Base-by-base conservation (phyloP, 2,113 vertebrate species). In the Phalacrocorax pelagicus region DNA sequence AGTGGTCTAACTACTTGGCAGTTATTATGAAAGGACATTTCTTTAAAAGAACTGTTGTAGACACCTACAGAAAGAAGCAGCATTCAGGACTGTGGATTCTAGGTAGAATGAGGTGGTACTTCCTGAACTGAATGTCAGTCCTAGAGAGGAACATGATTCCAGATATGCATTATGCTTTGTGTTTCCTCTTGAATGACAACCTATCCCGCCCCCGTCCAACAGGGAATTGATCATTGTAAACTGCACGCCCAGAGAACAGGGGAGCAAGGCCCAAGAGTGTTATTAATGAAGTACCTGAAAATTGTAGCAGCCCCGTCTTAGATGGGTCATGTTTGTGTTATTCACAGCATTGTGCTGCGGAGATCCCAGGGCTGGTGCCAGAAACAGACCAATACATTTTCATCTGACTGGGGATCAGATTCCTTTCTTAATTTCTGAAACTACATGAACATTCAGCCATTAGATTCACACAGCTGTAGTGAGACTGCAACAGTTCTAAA, bases 171-270 rank as follows among this genome's bases (percentile, higher is more conserved):
- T 32, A 58, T 24, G 19, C n/a, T 80, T 54, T 0, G 1, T 70
- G 17, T 74, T 90, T 69, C 29, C 24, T 86, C 32, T 83, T 91
- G n/a, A 89, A 69, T 13, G 11, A 61, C 36, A 47, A 9, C 4
- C 11, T 63, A 27, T 59, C 9, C 49, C 12, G 0, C 9, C 2
- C 21, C 9, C 15, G 1, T 86, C 42, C 27, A 75, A n/a, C 5
- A 57, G n/a, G 16, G 27, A 67, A 32, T 0, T 58, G 24, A 63
- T 80, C 4, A 0, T 49, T 5, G 6, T 63, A 66, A 89, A 88
- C 32, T 69, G 8, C 10, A 44, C 46, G 24, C 8, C 11, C 32
- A 36, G n/a, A 79, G 42, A 75, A 59, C 1, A 75, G 44, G 5
- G 15, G 9, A 72, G 9, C 27, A 66, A 75, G 6, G 47, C 5